Evolutionary conservation across 2,113 vertebrate genomes (phyloP), one percentile per base, ranked within the genome.

Genomic region (Myotis davidii): DNA sequence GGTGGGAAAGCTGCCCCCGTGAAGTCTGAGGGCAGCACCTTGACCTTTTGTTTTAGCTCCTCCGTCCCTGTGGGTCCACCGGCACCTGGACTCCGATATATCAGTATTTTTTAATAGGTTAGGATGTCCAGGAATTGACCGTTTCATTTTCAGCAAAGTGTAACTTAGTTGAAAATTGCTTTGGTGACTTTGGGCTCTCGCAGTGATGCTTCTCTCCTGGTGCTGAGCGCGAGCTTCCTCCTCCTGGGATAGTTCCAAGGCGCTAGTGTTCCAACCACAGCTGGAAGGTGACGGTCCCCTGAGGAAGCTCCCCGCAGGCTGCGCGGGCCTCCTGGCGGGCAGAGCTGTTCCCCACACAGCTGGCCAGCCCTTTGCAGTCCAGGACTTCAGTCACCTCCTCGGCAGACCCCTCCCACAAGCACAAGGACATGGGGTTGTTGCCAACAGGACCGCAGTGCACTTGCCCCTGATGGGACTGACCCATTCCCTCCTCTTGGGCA

Each of bases 121-220:
- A 73, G 67, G 20, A 79, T 94, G 94, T 94, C 45, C 6, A 32
- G 67, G 34, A 20, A 45, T 42, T 23, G 9, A 4, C 37, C 32
- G 17, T 72, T 87, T 79, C n/a, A 50, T 42, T 79, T 79, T 69
- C 91, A 48, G 70, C 16, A 76, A 88, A 67, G 14, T 50, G 0
- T 34, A 61, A 12, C 23, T 9, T 67, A 17, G 42, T 79, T 72
- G 37, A 70, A 86, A 42, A 34, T 83, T 16, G 78, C 70, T 78
- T 27, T 27, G 59, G 72, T 82, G 48, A 54, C 56, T 92, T 42
- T n/a, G 72, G 81, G 39, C 52, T 88, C 59, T 32, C 21, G 65
- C 45, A 5, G 13, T 25, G n/a, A 13, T 45, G 16, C 29, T 65
- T 94, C 67, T 25, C 48, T 79, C 17, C 29, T 9, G 0, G 16